Evolutionary conservation across 2,888 invertebrate genomes (phyloP), one percentile per base, ranked within the genome.

Genomic region (Antheraea assamensis): DNA sequence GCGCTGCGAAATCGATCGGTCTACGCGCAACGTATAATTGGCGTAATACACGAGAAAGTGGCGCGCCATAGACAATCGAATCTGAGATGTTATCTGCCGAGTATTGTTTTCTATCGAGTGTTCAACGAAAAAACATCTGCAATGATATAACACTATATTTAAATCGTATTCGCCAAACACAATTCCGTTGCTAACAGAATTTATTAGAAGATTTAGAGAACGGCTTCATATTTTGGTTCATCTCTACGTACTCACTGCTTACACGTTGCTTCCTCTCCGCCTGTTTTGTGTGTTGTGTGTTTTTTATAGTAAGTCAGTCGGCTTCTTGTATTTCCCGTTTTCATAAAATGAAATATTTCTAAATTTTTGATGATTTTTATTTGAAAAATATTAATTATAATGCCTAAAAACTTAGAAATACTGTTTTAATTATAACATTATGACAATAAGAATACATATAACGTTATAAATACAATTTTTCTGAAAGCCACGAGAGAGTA

Each of bases 1-100:
- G 47, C 64, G 31, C 68, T 35, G 35, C 27, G 13, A 68, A 68
- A 68, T 35, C 70, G 68, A 21, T 73, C 42, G 55, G 70, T 73
- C 27, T 13, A 70, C 35, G 21, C 61, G 30, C 24, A n/a, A 42
- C 3, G 72, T 64, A 64, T 24, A 58, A 58, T 27, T 58, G 55
- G 31, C 72, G 64, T 72, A 8, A 31, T 31, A 2, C 24, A 30
- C 55, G 52, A 66, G 72, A 66, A 68, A 66, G 72, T 66, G 27
- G 49, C 17, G 15, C 15, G 17, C 15, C 17, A 17, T 0, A 17
- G 49, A 49, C 49, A 17, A 49, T 15, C 17, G 17, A 49, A 31
- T 31, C 21, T 35, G 24, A 42, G 15, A 70, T 27, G 31, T 61
- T 47, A 61, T 35, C 72, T 30, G n/a, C 13, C 31, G 24, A 35